These are phyloP conservation scores for Columba guinea DNA, from an alignment of 2,797 vertebrate genomes.

Conservation along the genomic window DNA sequence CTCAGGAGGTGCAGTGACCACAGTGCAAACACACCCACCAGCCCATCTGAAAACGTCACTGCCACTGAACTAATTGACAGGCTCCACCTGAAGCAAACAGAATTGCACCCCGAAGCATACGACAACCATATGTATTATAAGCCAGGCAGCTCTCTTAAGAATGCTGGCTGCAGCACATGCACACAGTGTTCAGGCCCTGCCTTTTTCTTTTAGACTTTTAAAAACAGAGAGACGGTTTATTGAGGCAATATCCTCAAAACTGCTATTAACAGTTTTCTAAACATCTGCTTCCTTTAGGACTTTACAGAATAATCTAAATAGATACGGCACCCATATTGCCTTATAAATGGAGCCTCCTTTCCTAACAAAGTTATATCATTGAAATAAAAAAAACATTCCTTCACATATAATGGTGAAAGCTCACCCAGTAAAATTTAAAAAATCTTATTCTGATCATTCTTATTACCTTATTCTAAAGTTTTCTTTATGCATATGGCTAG, in stretches of 20 bases:
- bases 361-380: background rate
- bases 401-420: accelerated
- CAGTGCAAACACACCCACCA: background rate
- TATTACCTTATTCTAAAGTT: background rate
- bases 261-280: background rate
- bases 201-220: background rate
- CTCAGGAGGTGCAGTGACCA: accelerated
- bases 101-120: accelerated
- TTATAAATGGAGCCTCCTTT: background rate
- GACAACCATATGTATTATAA: background rate
- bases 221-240: background rate
- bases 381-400: background rate
- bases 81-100: background rate
- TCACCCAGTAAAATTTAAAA: background rate
- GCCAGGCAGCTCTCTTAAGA: background rate
- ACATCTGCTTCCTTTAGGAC: background rate
- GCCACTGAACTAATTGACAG: background rate
- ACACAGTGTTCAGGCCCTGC: background rate
- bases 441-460: background rate
- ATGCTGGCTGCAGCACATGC: background rate
- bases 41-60: background rate
- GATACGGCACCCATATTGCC: accelerated
- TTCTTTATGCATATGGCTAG: background rate
- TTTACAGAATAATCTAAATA: background rate
- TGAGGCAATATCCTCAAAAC: background rate